phyloP scores from a whole-genome alignment of 1,140 invertebrate genomes.

The Trichonephila clavipes region DNA sequence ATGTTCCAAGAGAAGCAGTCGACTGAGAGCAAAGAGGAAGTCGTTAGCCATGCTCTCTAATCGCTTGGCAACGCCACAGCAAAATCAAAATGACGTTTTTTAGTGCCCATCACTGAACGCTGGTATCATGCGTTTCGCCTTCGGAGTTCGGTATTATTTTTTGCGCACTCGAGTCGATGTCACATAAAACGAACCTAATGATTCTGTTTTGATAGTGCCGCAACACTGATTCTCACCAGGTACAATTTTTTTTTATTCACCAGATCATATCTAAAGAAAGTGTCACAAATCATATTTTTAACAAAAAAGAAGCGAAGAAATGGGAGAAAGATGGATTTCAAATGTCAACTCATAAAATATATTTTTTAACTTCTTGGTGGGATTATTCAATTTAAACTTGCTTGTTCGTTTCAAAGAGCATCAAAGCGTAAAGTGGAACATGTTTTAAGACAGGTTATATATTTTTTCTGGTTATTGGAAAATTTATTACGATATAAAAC shows the following conservation, averaged over 20 bases:
- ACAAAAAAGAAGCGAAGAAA: not conserved
- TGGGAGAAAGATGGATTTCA: not conserved
- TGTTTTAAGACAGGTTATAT: not conserved
- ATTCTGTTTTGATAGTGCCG: not conserved
- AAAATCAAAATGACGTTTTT: conserved; percentile 47
- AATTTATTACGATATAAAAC: no score
- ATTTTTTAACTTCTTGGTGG: not conserved
- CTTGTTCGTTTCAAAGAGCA: not conserved
- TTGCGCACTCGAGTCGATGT: not conserved
- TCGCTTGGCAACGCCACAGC: conserved; percentile 54
- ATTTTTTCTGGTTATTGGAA: not conserved
- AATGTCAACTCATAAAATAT: not conserved
- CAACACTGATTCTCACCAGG: not conserved
- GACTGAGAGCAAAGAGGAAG: conserved; percentile 55
- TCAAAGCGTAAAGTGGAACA: not conserved
- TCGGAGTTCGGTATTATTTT: not conserved
- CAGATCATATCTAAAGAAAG: not conserved
- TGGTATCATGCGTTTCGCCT: not conserved
- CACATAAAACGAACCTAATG: conserved; percentile 11
- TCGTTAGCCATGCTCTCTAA: conserved; percentile 43
- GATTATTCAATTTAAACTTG: not conserved
- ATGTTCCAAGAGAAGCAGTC: not conserved
- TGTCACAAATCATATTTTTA: not conserved
- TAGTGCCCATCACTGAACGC: not conserved
- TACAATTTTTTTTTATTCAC: not conserved